A percentile compares a stretch with the other conserved stretches of the same genome.
Evolutionary conservation across 2,113 vertebrate genomes (phyloP).

Genomic region (Stigmatopora argus): DNA sequence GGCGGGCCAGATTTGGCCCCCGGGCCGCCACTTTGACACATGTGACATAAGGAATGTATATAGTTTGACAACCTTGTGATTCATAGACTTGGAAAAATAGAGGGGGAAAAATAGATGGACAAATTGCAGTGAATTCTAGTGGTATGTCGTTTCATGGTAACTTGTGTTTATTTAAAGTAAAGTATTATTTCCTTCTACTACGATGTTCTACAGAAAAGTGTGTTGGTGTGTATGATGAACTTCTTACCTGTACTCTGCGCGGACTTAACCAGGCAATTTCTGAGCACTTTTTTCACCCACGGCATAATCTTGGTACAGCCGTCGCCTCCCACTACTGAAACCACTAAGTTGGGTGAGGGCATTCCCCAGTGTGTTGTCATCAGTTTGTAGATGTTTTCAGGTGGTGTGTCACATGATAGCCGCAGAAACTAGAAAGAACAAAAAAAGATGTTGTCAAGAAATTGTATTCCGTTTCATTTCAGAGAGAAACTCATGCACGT

Average conservation of each 20-base stretch:
- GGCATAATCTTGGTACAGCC: slow-evolving; percentile 64
- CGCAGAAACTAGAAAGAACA: slow-evolving; percentile 73
- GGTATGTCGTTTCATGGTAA: too few species aligned
- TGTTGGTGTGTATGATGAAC: too few species aligned
- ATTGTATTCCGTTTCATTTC: too few species aligned
- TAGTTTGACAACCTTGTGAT: too few species aligned
- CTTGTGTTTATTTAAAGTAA: too few species aligned
- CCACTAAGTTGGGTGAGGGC: slow-evolving; percentile 78
- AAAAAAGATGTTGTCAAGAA: background rate
- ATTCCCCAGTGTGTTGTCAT: slow-evolving; percentile 74
- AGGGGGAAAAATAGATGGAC: too few species aligned
- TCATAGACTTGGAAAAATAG: too few species aligned
- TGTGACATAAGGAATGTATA: too few species aligned
- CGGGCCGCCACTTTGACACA: too few species aligned
- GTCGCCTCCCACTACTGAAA: slow-evolving; percentile 77
- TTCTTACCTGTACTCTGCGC: slow-evolving; percentile 82
- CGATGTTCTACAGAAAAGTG: background rate
- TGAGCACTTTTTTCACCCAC: slow-evolving; percentile 79
- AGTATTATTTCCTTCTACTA: background rate
- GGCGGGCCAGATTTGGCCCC: too few species aligned
- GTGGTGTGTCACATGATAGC: slow-evolving; percentile 73
- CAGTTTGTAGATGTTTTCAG: slow-evolving; percentile 67
- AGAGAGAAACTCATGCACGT: too few species aligned
- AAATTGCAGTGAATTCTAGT: too few species aligned
- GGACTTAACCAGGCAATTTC: slow-evolving; percentile 76